Evolutionary conservation across 2,888 invertebrate genomes (phyloP), one percentile per base, ranked within the genome.

Genomic region (Chrysomela aeneicollis): DNA sequence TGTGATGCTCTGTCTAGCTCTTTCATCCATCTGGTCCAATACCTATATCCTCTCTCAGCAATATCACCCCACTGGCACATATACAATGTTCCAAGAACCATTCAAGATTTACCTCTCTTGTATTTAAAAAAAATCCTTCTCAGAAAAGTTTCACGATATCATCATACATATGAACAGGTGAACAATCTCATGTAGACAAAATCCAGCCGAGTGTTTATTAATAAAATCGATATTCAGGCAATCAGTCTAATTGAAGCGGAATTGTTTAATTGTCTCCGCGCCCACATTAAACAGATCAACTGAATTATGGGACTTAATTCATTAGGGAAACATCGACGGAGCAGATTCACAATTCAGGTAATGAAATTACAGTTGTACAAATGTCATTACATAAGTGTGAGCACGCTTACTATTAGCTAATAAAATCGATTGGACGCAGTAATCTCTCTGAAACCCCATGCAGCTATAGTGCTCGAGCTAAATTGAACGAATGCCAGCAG

Each of bases 381-480:
- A 81, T 80, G 80, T 80, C 80, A 81, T 81, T 81, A 81, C 81
- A 80, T 79, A 80, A 81, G 79, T 81, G 80, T 81, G 80, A 80
- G 80, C 80, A 78, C 78, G 78, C 79, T 77, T 78, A 78, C 81
- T 81, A 81, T 82, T 81, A 81, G 80, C 81, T 81, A 81, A 81
- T 81, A 81, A 80, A 82, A 82, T 81, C 81, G 81, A 82, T 81
- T 76, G 71, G 73, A 50, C 71, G 70, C 73, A 71, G 76, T 79
- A 79, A 80, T 80, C 79, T 79, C 77, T 77, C 77, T 78, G 79
- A 80, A 79, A 78, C 75, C 76, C 76, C 57, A 15, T 46, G 49
- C 59, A 46, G 53, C 49, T n/a, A n/a, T 53, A 61, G 61, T 52
- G 64, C 61, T 47, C 60, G 70, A 75, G 63, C 64, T 67, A 68